A percentile compares a stretch with the other conserved stretches of the same genome.
phyloP scores from a whole-genome alignment of 2,113 vertebrate genomes.

The Ivindomyrus marchei region DNA sequence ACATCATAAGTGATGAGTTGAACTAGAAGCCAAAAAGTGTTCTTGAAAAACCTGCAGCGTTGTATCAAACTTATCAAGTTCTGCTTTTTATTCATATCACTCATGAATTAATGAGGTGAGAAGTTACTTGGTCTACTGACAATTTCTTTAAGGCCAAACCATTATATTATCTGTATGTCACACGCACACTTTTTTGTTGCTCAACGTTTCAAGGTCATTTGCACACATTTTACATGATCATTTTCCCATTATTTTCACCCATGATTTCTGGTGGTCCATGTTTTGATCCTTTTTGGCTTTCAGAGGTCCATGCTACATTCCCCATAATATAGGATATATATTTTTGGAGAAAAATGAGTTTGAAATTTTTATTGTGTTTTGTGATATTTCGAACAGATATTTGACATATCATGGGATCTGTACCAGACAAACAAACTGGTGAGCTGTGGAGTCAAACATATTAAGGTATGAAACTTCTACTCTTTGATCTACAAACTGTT shows the following conservation, averaged over 20 bases:
- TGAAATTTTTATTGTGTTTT: background rate
- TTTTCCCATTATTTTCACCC: background rate
- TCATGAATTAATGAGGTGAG: background rate
- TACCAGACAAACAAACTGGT: slow-evolving; percentile 82
- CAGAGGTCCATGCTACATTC: background rate
- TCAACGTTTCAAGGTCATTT: background rate
- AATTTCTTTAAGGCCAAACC: background rate
- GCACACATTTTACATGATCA: background rate
- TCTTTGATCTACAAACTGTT: background rate
- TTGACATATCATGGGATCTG: slow-evolving; percentile 86
- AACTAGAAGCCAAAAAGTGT: background rate
- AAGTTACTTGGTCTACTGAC: background rate
- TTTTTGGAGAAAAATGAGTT: background rate
- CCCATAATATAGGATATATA: background rate
- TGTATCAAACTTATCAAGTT: background rate
- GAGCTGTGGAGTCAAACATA: slow-evolving; percentile 85
- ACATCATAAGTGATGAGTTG: background rate
- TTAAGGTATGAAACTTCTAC: slow-evolving; percentile 65
- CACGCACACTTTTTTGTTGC: background rate
- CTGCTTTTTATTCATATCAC: background rate
- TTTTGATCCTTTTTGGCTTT: background rate
- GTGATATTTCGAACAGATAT: slow-evolving; percentile 64
- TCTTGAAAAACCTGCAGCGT: background rate
- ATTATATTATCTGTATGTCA: background rate
- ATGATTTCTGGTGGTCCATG: background rate